Evolutionary conservation across 2,797 vertebrate species (phyloP), one percentile per base, ranked within the genome.

Genomic region (Macropodus opercularis): DNA sequence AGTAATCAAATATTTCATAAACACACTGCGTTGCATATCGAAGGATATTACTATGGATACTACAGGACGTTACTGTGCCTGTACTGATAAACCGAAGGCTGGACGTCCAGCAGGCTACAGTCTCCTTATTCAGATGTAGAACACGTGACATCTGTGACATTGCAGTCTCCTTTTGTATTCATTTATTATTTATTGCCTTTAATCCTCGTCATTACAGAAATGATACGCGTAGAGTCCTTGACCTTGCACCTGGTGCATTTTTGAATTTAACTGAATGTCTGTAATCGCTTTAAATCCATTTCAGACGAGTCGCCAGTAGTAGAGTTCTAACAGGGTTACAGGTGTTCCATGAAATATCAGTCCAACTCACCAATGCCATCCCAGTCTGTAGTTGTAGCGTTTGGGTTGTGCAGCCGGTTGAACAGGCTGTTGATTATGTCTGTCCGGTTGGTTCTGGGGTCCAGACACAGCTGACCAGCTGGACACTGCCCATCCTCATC

Each of bases 401-500:
- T 95, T 17, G 85, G 87, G 0, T 90, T 82, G 3, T 90, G 78
- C 10, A 97, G 88, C 23, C 93, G 93, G 19, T 90, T 87, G 0
- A 97, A 98, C 49, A 96, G 91, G 1, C 77, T 8, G 0, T 96
- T 92, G 81, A 98, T 86, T 17, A 92, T 35, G 0, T 94, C 90
- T 0, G 95, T 93, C 54, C 90, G 87, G 0, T 96, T 96, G 84
- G 94, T 95, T 78, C 82, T 91, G 0, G 96, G 94, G 72, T 96
- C 95, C 79, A 99, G 84, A 75, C 97, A 99, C 53, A 96, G 88
- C 87, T 95, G 95, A 8, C 97, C 96, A 0, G 95, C 95, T 0
- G 94, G 94, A 80, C 96, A 98, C 63, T 88, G 89, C 13, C 95
- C 96, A 0, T 98, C 96, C 5, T 94, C 94, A 0, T 98, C 96